phyloP scores from a whole-genome alignment of 2,888 invertebrate species.

The Tetrapedia diversipes region DNA sequence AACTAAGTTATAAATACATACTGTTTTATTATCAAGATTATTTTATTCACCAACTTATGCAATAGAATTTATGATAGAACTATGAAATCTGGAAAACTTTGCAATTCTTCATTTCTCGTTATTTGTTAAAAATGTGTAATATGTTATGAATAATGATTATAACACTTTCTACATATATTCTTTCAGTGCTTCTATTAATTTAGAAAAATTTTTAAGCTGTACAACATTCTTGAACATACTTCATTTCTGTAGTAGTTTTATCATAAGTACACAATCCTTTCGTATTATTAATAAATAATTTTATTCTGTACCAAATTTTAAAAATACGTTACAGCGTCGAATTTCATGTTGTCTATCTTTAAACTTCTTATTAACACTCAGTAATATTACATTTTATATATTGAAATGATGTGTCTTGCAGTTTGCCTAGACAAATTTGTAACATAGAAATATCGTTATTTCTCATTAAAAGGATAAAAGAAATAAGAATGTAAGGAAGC shows the following conservation, averaged over 20 bases:
- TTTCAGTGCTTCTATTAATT: neutral
- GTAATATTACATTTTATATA: slow-evolving; percentile 11
- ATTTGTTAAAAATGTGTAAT: neutral
- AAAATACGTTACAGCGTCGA: slow-evolving; percentile 20
- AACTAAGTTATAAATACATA: neutral
- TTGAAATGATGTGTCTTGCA: slow-evolving; percentile 2
- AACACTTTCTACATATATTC: neutral
- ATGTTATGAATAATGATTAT: neutral
- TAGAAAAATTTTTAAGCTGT: neutral
- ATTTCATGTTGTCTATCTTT: neutral
- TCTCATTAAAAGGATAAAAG: slow-evolving; percentile 1
- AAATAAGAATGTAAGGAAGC: neutral
- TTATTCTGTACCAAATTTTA: slow-evolving; percentile 2
- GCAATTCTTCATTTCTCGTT: neutral
- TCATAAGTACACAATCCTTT: neutral
- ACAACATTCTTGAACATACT: neutral
- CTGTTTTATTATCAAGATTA: neutral
- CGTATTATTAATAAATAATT: slow-evolving; percentile 7
- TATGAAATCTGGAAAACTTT: neutral
- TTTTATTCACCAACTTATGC: neutral
- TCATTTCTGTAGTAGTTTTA: neutral
- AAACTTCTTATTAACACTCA: slow-evolving; percentile 5
- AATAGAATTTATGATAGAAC: neutral
- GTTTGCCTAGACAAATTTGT: slow-evolving; percentile 32
- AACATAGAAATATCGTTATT: slow-evolving; percentile 32